These are phyloP conservation scores for Myiotriccus ornatus DNA, from an alignment of 2,797 vertebrate genomes.

Conservation along the genomic window DNA sequence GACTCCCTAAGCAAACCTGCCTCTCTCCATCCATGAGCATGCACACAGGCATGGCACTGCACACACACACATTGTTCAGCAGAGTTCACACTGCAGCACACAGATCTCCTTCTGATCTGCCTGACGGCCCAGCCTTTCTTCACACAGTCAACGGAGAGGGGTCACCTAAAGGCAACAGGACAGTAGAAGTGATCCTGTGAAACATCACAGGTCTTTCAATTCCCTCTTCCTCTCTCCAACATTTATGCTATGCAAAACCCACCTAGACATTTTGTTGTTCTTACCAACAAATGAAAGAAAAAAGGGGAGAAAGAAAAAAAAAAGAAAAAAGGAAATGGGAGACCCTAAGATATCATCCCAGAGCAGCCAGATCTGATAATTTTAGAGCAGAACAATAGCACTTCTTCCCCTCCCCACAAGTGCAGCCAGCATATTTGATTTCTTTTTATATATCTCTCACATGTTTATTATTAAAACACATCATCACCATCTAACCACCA, in stretches of 20 bases:
- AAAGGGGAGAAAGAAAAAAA: neutral
- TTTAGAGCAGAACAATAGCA: neutral
- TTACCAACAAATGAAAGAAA: neutral
- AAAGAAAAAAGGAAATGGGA: neutral
- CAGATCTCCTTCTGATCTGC: neutral
- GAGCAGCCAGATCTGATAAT: slow-evolving; percentile 17
- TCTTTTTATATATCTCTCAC: slow-evolving; percentile 2
- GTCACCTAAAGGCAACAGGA: neutral
- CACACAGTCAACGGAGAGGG: neutral
- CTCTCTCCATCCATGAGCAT: rapidly evolving
- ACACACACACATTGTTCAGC: neutral
- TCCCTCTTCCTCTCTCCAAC: neutral
- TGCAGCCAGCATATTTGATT: neutral
- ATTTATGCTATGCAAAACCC: neutral
- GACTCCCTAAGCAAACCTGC: neutral
- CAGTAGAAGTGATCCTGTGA: neutral
- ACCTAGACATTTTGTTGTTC: neutral
- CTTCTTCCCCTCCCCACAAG: neutral
- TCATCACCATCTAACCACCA: neutral
- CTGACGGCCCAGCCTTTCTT: neutral
- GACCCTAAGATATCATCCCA: neutral
- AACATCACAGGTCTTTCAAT: neutral
- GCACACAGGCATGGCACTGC: neutral
- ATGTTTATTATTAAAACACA: slow-evolving; percentile 11
- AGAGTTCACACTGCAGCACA: neutral